Evolutionary conservation across 2,113 vertebrate genomes (phyloP), one percentile per base, ranked within the genome.

Genomic region (Centropristis striata): DNA sequence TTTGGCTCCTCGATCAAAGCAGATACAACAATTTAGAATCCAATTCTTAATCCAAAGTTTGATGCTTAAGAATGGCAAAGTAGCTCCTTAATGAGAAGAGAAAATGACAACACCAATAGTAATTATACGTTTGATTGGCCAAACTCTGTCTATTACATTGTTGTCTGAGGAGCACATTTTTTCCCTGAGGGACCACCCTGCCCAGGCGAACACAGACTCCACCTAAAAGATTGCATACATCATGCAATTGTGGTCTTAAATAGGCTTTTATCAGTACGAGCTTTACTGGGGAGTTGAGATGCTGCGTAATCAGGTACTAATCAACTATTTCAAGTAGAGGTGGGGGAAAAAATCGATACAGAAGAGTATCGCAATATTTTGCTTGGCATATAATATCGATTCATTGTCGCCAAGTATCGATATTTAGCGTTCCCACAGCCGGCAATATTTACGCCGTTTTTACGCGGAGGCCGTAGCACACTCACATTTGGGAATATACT

Each of bases 1-100:
- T 21, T 73, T 79, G 74, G 79, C 80, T 20, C 49, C 53, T 50
- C 32, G 54, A 75, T 71, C 23, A 20, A 73, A 77, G 44, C 76
- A 80, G 70, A 83, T 69, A 36, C 44, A 66, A 4, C 21, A 37
- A 50, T 58, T 71, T 37, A 53, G 42, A 46, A 28, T 60, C 41
- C 21, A 44, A 2, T 11, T 53, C 41, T 9, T 41, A 54, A 69
- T 61, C 44, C 42, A 75, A 55, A 69, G 32, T 77, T 14, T 54
- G 64, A 65, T n/a, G 28, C 16, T 51, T 8, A 61, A 41, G 14
- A 68, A 61, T 44, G 58, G 65, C 23, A 46, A 64, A 75, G 44
- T 69, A n/a, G 44, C 65, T 58, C 75, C 32, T 68, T 68, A 71
- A 58, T 68, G 8, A 58, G 18, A 71, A 44, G 28, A 66, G 53